Evolutionary conservation across 2,113 vertebrate species (phyloP).

Genomic region (Sporophila hypoxantha): DNA sequence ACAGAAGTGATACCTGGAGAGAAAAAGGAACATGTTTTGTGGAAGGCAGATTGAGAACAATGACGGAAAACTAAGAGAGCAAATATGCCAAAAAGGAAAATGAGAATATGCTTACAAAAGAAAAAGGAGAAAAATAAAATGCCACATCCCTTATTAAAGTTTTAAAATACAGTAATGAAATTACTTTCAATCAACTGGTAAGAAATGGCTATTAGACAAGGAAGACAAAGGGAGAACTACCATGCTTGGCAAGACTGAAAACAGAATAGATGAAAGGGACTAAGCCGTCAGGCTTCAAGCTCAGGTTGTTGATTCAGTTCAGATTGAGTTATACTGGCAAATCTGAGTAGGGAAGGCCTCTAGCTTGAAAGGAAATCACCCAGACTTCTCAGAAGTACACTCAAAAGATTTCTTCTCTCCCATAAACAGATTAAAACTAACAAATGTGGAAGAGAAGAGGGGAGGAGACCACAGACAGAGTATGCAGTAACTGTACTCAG

Average conservation of each 20-base stretch:
- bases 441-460: neutral
- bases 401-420: neutral
- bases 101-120: neutral
- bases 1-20: neutral
- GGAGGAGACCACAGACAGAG: neutral
- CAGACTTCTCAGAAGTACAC: neutral
- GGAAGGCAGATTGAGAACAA: neutral
- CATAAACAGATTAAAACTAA: constrained; percentile 3
- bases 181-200: neutral
- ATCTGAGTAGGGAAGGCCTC: neutral
- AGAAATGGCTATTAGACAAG: neutral
- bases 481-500: constrained; percentile 1
- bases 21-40: neutral
- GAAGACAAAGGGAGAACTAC: neutral
- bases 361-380: neutral
- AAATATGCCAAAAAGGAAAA: neutral
- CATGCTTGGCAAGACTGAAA: neutral
- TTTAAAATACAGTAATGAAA: neutral
- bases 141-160: neutral
- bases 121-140: neutral
- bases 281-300: neutral
- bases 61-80: neutral
- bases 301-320: neutral
- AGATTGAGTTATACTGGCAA: neutral
- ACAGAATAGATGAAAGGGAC: neutral